These are phyloP conservation scores for Drepanosiphum platanoidis DNA, from an alignment of 2,888 invertebrate genomes.

Conservation along the genomic window DNA sequence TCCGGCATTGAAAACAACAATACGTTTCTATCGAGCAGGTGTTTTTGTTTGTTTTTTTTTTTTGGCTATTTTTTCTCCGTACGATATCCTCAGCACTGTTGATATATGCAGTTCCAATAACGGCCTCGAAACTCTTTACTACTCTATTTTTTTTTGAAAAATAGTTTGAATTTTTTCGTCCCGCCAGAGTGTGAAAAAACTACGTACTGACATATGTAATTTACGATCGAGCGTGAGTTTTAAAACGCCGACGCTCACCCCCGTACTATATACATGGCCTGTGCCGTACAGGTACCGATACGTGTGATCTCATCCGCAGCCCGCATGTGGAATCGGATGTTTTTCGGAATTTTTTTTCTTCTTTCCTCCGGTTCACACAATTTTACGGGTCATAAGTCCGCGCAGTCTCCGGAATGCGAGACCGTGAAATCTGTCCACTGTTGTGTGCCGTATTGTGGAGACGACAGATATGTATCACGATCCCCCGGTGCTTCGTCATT, in stretches of 20 bases:
- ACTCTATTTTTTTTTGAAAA: not conserved
- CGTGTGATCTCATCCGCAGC: not conserved
- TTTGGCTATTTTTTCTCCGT: not conserved
- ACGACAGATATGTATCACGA: slow-evolving; percentile 5
- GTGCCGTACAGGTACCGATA: not conserved
- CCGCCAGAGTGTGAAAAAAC: not conserved
- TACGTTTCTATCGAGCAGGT: too few species aligned
- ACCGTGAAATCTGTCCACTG: slow-evolving; percentile 13
- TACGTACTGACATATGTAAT: not conserved
- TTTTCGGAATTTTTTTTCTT: slow-evolving; percentile 9
- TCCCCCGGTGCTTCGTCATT: slow-evolving; percentile 35
- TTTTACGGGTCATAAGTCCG: slow-evolving; percentile 8
- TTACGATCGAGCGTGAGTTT: not conserved
- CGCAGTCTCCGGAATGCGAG: not conserved
- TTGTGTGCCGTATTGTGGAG: not conserved
- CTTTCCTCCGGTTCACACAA: not conserved
- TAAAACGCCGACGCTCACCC: not conserved
- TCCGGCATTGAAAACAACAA: not conserved
- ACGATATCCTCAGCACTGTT: too few species aligned
- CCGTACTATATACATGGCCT: too few species aligned
- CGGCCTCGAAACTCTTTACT: not conserved
- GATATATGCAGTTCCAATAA: not conserved
- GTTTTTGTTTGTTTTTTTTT: not conserved
- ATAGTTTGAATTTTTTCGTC: not conserved
- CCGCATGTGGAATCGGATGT: not conserved